These are phyloP conservation scores for Metalampra italica DNA, from an alignment of 2,888 invertebrate genomes.

Conservation along the genomic window DNA sequence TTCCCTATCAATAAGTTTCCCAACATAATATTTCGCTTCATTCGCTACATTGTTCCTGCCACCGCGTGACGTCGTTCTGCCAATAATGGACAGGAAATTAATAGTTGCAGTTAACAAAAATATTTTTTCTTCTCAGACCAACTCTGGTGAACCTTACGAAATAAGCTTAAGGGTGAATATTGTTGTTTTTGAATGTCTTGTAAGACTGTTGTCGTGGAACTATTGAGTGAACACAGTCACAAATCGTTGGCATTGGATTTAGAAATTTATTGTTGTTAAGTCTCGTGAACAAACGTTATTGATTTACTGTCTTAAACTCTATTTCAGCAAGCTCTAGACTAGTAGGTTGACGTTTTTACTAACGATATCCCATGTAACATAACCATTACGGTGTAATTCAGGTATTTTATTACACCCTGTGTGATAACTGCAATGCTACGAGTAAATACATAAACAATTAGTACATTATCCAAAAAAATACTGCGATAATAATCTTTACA, in stretches of 20 bases:
- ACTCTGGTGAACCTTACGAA: slow-evolving; percentile 7
- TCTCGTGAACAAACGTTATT: slow-evolving; percentile 30
- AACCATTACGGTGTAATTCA: too few relatives aligned
- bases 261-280: slow-evolving; percentile 38
- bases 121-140: slow-evolving; percentile 4
- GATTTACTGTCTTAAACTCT: slow-evolving; percentile 9
- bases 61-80: slow-evolving; percentile 61
- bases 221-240: slow-evolving; percentile 40
- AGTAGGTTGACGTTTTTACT: not conserved
- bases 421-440: too few relatives aligned
- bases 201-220: slow-evolving; percentile 25
- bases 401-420: too few relatives aligned
- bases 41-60: slow-evolving; percentile 57
- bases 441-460: too few relatives aligned
- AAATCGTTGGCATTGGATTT: slow-evolving; percentile 30
- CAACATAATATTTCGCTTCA: slow-evolving; percentile 55
- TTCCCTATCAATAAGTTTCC: slow-evolving; percentile 11
- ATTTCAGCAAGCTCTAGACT: too few relatives aligned
- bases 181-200: slow-evolving; percentile 3
- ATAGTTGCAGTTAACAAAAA: slow-evolving; percentile 49
- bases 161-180: slow-evolving; percentile 26
- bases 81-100: slow-evolving; percentile 68
- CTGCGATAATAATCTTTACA: too few relatives aligned
- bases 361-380: too few relatives aligned
- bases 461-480: too few relatives aligned